Conservation (phyloP, 2,888 invertebrate species). For the Carcina quercana region DNA sequence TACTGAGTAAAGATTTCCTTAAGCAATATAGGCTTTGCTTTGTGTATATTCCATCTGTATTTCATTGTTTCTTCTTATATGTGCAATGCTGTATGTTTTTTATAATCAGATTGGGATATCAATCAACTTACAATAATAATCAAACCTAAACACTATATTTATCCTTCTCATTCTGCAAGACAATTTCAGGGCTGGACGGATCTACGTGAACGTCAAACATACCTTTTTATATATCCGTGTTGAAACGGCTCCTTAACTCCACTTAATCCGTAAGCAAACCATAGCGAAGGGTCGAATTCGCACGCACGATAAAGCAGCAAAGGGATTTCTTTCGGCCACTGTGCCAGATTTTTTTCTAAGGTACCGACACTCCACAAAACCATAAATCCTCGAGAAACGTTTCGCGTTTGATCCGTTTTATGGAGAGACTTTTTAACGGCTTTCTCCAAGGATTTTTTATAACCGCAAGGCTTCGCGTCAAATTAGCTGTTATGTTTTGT, state of each 20-base stretch:
- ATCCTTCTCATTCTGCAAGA: too few relatives aligned
- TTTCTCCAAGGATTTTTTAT: constrained; percentile 19
- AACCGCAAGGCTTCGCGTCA: constrained; percentile 9
- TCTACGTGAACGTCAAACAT: neutral
- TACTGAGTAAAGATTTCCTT: too few relatives aligned
- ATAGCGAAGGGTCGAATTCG: constrained; percentile 42
- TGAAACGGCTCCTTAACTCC: constrained; percentile 33
- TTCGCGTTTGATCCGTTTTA: constrained; percentile 40
- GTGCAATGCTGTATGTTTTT: neutral
- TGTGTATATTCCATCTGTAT: too few relatives aligned
- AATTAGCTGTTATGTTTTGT: constrained; percentile 27
- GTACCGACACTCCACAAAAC: constrained; percentile 19
- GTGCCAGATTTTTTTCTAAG: constrained; percentile 20
- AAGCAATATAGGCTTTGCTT: too few relatives aligned
- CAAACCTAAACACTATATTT: too few relatives aligned
- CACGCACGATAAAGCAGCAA: constrained; percentile 46
- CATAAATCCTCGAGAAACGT: constrained; percentile 41
- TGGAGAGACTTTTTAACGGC: constrained; percentile 43
- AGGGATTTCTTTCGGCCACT: constrained; percentile 36
- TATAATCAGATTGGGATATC: too few relatives aligned
- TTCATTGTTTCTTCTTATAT: neutral
- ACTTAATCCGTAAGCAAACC: constrained; percentile 43
- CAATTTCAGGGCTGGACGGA: neutral
- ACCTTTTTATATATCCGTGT: constrained; percentile 6
- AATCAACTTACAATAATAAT: too few relatives aligned